A percentile compares a stretch with the other conserved stretches of the same genome.
Conservation (phyloP, 92 coral and sea anemone genomes). For the Muricea muricata region DNA sequence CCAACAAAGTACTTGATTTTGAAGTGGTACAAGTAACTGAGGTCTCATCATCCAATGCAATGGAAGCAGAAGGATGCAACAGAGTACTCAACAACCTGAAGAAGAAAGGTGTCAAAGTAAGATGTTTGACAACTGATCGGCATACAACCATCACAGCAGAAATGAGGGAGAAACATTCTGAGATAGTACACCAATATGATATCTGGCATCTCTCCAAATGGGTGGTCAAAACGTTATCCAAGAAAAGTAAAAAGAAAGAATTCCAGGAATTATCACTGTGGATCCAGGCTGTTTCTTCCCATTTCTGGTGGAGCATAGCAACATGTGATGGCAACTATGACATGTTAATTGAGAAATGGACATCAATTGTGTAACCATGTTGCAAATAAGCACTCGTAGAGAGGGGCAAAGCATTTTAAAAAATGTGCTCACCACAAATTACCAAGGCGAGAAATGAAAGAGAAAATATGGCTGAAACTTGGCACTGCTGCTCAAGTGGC, state of each 20-base stretch:
- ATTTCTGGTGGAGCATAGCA: slow-evolving; percentile 71
- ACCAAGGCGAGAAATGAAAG: slow-evolving; percentile 37
- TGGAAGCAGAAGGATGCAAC: slow-evolving; percentile 74
- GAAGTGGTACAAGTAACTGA: slow-evolving; percentile 61
- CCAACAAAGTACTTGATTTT: slow-evolving; percentile 48
- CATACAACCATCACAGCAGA: no score
- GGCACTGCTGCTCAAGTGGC: slow-evolving; percentile 58
- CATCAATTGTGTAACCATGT: slow-evolving; percentile 57
- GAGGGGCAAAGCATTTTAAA: slow-evolving; percentile 45
- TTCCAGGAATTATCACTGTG: slow-evolving; percentile 22
- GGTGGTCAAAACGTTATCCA: background rate
- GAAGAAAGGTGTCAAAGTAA: slow-evolving; percentile 31
- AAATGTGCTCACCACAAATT: slow-evolving; percentile 56
- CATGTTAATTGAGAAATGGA: slow-evolving; percentile 68
- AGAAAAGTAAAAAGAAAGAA: slow-evolving; percentile 9
- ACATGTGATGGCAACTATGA: slow-evolving; percentile 65
- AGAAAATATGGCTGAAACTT: slow-evolving; percentile 61
- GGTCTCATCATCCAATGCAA: slow-evolving; percentile 61
- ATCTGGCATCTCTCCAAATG: background rate
- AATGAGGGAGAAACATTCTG: background rate
- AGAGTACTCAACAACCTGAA: no score
- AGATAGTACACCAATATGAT: background rate
- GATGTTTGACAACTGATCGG: background rate
- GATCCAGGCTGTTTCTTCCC: slow-evolving; percentile 66
- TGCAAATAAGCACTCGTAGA: slow-evolving; percentile 49